phyloP scores from a whole-genome alignment of 2,113 vertebrate genomes.

The Odocoileus virginianus region DNA sequence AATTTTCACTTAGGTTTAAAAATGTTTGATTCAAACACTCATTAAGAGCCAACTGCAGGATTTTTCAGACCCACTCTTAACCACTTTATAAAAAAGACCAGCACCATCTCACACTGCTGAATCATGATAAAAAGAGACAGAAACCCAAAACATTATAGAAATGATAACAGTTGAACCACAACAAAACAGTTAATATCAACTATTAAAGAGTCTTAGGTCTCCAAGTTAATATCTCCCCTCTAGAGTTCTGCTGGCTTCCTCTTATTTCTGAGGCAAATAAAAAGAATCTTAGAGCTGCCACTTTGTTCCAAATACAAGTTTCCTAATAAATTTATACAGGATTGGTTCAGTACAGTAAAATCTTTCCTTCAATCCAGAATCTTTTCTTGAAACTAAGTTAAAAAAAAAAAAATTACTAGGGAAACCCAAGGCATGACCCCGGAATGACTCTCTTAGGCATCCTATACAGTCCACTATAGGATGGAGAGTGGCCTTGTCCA shows the following conservation, averaged over 20 bases:
- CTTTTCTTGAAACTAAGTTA: not conserved
- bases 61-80: not conserved
- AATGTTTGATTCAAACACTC: not conserved
- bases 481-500: not conserved
- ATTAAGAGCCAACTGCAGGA: not conserved
- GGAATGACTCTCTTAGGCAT: not conserved
- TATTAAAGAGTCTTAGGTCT: not conserved
- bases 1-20: not conserved
- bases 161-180: not conserved
- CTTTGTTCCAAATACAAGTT: slow-evolving; percentile 24
- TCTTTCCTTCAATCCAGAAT: not conserved
- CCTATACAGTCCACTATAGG: not conserved
- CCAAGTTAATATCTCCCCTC: not conserved
- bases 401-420: not conserved
- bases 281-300: slow-evolving; percentile 32
- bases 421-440: not conserved
- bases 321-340: slow-evolving; percentile 18
- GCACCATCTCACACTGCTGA: not conserved
- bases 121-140: not conserved
- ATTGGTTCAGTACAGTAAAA: slow-evolving; percentile 23
- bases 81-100: not conserved
- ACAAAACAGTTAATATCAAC: not conserved
- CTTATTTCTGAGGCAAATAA: not conserved
- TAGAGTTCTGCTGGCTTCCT: not conserved
- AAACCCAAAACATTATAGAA: not conserved